Percentiles rank a stretch among this genome's conserved stretches.
Conservation (phyloP, 2,888 invertebrate genomes). For the Conistra vaccinii region DNA sequence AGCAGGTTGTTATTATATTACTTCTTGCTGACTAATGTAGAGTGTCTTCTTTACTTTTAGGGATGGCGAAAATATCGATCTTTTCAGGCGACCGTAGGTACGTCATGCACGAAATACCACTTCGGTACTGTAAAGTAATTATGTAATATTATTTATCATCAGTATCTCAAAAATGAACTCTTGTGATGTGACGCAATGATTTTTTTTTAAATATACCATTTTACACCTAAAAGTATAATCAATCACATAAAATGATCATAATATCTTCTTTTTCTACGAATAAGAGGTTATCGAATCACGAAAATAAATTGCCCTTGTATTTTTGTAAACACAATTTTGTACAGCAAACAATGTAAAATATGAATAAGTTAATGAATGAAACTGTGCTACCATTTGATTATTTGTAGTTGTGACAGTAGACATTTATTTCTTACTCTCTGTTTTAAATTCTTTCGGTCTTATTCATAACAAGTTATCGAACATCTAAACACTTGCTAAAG, state of each 20-base stretch:
- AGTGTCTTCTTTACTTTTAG: not conserved
- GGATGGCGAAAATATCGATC: not conserved
- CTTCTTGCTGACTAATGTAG: not conserved
- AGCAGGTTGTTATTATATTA: not conserved
- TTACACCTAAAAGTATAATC: slow-evolving; percentile 13
- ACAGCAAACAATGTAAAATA: slow-evolving; percentile 12
- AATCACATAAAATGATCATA: slow-evolving; percentile 21
- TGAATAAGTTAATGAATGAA: slow-evolving; percentile 16
- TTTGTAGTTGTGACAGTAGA: too few relatives aligned
- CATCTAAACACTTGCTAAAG: too few relatives aligned
- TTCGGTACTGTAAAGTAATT: not conserved
- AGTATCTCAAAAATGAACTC: not conserved
- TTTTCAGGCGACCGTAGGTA: not conserved
- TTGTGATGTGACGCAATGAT: slow-evolving; percentile 4
- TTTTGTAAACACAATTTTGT: slow-evolving; percentile 23
- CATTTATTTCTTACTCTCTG: not conserved
- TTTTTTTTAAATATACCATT: slow-evolving; percentile 20
- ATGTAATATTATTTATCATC: slow-evolving; percentile 17
- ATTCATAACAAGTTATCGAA: too few relatives aligned
- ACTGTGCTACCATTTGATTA: not conserved
- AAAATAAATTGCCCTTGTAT: slow-evolving; percentile 31
- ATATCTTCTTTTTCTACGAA: slow-evolving; percentile 39
- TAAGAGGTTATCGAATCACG: slow-evolving; percentile 44
- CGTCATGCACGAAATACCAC: not conserved
- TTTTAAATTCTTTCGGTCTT: not conserved